These are phyloP conservation scores for Hemicentrotus pulcherrimus DNA, from an alignment of 35 echinoderm and acorn worm genomes.

Conservation along the genomic window DNA sequence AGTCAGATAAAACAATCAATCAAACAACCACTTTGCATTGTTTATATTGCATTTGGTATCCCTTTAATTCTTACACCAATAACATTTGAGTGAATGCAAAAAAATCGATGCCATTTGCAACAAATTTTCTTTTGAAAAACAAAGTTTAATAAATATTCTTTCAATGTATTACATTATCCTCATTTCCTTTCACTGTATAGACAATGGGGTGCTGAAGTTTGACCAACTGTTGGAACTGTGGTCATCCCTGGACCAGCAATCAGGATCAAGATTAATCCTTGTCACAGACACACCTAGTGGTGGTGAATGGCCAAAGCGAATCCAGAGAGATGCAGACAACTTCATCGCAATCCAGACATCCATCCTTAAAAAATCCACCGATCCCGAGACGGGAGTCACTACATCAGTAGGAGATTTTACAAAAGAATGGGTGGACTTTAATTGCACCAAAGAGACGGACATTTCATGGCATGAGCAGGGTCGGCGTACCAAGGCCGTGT, in stretches of 20 bases:
- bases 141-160: not conserved
- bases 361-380: conserved; percentile 72
- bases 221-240: conserved; percentile 84
- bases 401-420: conserved; percentile 83
- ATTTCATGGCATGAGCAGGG: conserved; percentile 89
- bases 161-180: not conserved
- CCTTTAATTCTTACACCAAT: not conserved
- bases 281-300: conserved; percentile 67
- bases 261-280: conserved; percentile 80
- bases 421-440: conserved; percentile 95
- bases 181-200: conserved; percentile 33
- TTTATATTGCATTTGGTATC: too few relatives aligned
- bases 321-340: conserved; percentile 59
- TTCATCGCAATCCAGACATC: conserved; percentile 81
- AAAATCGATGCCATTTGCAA: not conserved
- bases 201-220: conserved; percentile 82
- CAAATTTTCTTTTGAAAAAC: too few relatives aligned
- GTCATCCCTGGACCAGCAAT: conserved; percentile 65
- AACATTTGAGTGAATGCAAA: not conserved
- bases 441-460: conserved; percentile 69
- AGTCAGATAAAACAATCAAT: too few relatives aligned
- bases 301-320: conserved; percentile 76
- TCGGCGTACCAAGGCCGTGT: conserved; percentile 73
- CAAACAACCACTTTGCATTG: too few relatives aligned
- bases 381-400: conserved; percentile 86